Conservation (phyloP, 2,113 vertebrate genomes). For the Formicarius rufipectus region DNA sequence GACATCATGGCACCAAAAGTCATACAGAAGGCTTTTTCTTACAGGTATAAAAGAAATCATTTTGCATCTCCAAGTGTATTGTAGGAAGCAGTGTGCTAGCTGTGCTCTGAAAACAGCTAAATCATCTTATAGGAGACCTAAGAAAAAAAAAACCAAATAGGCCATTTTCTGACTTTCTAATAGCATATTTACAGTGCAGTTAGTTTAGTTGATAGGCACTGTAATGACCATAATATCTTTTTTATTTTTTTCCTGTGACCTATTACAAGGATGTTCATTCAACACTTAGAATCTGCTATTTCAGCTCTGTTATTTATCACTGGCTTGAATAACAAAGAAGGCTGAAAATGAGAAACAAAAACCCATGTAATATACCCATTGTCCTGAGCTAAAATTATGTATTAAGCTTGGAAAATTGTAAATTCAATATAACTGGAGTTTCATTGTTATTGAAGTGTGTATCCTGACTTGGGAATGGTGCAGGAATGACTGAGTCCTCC, state of each 20-base stretch:
- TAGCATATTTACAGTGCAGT: not conserved
- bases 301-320: not conserved
- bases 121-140: not conserved
- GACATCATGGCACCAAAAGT: not conserved
- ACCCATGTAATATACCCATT: not conserved
- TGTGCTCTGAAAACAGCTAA: not conserved
- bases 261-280: not conserved
- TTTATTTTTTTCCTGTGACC: not conserved
- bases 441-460: not conserved
- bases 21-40: not conserved
- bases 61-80: not conserved
- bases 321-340: not conserved
- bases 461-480: not conserved
- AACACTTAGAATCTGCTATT: not conserved
- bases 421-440: not conserved
- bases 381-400: not conserved
- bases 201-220: not conserved
- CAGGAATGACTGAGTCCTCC: not conserved
- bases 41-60: not conserved
- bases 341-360: not conserved
- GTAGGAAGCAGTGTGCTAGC: not conserved
- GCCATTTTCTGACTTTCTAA: not conserved
- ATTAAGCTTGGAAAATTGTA: not conserved
- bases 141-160: not conserved
- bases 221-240: not conserved